Conservation (phyloP, 2,888 invertebrate genomes). For the Caenorhabditis virilis region DNA sequence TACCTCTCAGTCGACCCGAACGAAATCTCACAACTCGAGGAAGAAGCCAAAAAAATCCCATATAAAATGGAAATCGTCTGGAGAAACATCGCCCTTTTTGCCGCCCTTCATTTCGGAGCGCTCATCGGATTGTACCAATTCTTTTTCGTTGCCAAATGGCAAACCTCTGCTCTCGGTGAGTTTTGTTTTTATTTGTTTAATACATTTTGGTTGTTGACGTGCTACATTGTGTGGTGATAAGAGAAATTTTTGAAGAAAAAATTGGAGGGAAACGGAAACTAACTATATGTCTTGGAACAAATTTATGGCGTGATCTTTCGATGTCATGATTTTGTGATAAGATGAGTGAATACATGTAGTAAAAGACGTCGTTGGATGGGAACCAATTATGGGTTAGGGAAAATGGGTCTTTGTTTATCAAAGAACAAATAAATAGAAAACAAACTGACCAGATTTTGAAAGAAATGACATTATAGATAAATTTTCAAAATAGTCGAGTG, state of each 20-base stretch:
- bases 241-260: too few species aligned
- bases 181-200: too few species aligned
- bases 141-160: constrained; percentile 61
- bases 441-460: too few species aligned
- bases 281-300: constrained; percentile 3
- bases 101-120: constrained; percentile 61
- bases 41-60: constrained; percentile 49
- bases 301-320: constrained; percentile 33
- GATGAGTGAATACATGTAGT: constrained; percentile 3
- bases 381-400: too few species aligned
- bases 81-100: constrained; percentile 64
- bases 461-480: too few species aligned
- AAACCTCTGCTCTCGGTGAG: constrained; percentile 59
- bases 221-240: too few species aligned
- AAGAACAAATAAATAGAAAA: too few species aligned
- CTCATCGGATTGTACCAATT: constrained; percentile 61
- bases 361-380: too few species aligned
- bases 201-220: too few species aligned
- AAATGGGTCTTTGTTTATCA: too few species aligned
- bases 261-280: not conserved
- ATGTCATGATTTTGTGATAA: constrained; percentile 2
- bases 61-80: constrained; percentile 63
- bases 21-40: constrained; percentile 48
- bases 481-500: too few species aligned
- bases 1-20: constrained; percentile 57